Percentiles rank a stretch among this genome's conserved stretches.
Evolutionary conservation across 64 coral and sea anemone species (phyloP).

Genomic region (Exaiptasia diaphana): DNA sequence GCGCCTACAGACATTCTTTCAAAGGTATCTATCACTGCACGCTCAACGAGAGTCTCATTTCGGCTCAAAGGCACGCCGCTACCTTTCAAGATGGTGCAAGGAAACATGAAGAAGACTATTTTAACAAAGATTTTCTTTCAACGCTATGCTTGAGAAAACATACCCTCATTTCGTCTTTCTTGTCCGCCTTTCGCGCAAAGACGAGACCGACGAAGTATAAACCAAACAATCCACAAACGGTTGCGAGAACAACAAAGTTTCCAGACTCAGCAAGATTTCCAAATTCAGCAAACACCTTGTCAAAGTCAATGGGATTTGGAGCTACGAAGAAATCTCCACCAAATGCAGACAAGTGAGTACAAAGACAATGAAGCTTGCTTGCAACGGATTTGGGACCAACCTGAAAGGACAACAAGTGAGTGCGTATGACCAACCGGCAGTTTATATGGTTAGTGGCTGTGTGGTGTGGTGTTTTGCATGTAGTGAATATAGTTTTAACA

Average conservation of each 20-base stretch:
- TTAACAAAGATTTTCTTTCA: too few relatives aligned
- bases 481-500: too few relatives aligned
- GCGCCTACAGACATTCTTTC: too few relatives aligned
- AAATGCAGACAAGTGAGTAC: conserved; percentile 63
- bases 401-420: neutral
- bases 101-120: too few relatives aligned
- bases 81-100: too few relatives aligned
- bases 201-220: conserved; percentile 37
- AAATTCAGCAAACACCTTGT: conserved; percentile 69
- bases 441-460: neutral
- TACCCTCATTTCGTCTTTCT: conserved; percentile 38
- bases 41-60: too few relatives aligned
- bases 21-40: too few relatives aligned
- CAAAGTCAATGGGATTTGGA: conserved; percentile 66
- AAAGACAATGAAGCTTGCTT: conserved; percentile 39
- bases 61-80: too few relatives aligned
- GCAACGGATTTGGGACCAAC: conserved; percentile 47
- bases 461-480: too few relatives aligned
- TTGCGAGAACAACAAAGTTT: conserved; percentile 54
- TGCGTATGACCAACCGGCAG: neutral
- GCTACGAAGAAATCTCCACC: conserved; percentile 66
- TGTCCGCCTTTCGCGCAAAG: conserved; percentile 50
- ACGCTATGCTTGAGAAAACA: neutral
- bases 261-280: conserved; percentile 46
- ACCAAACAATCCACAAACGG: conserved; percentile 37